Base-by-base conservation (phyloP, 2,888 invertebrate species). In the Acleris cristana region DNA sequence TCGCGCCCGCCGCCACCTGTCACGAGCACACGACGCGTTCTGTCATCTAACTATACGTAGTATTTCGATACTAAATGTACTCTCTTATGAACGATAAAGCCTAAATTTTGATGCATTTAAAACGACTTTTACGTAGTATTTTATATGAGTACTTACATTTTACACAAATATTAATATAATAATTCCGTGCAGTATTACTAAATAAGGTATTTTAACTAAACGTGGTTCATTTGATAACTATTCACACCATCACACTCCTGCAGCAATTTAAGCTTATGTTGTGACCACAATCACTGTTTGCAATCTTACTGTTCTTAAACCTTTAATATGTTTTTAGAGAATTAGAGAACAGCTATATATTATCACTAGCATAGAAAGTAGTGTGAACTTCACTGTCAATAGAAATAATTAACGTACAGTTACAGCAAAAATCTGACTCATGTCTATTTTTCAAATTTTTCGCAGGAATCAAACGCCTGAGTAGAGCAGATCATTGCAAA, bases 401-500 rank as follows among this genome's bases (percentile, higher is more conserved):
- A 57, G 70, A 69, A 72, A 71, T 54, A 26, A 69, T 64, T 72
- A 68, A 70, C 59, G 56, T 52, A 69, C 76, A 80, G 73, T 81
- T 78, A 78, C 83, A 75, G 79, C 84, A 84, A 79, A 83, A 82
- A 82, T 83, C 77, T 88, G 86, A 89, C 85, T 85, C 78, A 85
- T 79, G 82, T 78, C 75, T 83, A 81, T 86, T 91, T 89, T 87
- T 58, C 77, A 85, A 89, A 89, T 89, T 84, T 89, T 88, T 94
- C 94, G 79, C 92, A 96, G 96, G 96, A 96, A 93, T 96, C 96
- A 92, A 96, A 96, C 94, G 96, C 96, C 96, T 96, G 96, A 96
- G 96, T 96, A 94, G 95, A 96, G 95, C 95, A 95, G 95, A 96
- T 96, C 94, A 95, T 95, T 95, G 95, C 95, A 95, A 96, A 95